Percentiles rank a stretch among this genome's conserved stretches.
Evolutionary conservation across 1,140 invertebrate genomes (phyloP).

Genomic region (Branchinecta lindahli): DNA sequence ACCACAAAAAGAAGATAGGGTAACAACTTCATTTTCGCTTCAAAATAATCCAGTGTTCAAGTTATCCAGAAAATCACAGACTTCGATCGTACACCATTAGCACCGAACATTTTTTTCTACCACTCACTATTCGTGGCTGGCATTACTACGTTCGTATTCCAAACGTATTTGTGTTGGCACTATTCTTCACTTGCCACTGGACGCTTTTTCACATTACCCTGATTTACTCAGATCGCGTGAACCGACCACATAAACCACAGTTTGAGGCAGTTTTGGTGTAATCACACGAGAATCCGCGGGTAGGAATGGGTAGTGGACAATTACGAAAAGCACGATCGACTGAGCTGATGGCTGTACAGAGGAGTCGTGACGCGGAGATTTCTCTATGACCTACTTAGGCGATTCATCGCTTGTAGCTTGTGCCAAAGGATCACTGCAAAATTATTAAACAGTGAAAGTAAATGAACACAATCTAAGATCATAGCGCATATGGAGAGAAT

Average conservation of each 20-base stretch:
- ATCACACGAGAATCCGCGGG: no score
- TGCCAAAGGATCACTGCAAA: no score
- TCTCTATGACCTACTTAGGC: no score
- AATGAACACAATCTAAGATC: no score
- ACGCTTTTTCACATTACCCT: background rate
- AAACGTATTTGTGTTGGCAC: background rate
- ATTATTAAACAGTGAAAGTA: no score
- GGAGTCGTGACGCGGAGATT: no score
- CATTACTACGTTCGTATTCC: background rate
- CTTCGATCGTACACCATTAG: background rate
- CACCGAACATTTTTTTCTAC: background rate
- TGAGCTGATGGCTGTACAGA: no score
- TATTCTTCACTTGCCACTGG: background rate
- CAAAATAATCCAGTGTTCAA: background rate
- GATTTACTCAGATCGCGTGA: background rate
- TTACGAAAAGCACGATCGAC: no score
- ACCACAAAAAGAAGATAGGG: background rate
- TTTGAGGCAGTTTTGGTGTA: background rate
- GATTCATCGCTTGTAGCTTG: no score
- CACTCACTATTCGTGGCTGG: background rate
- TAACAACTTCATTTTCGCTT: background rate
- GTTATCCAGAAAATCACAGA: background rate
- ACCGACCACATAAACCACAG: slow-evolving; percentile 8
- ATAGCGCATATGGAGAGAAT: no score
- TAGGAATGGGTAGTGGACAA: no score